Conservation (phyloP, 2,888 invertebrate species). For the Tortricodes alternella region DNA sequence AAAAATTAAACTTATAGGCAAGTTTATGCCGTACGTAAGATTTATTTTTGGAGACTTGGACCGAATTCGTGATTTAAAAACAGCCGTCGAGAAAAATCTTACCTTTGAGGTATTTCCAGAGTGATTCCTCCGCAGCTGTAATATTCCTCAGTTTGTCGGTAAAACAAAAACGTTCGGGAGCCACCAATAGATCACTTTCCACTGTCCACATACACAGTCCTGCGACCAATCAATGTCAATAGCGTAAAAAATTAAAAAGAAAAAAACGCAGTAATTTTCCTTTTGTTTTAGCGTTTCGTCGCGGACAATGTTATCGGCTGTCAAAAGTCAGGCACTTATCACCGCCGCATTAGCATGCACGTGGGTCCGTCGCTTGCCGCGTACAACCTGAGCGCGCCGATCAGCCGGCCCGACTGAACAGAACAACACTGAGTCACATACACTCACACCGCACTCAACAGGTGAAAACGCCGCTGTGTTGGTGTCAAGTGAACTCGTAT, state of each 20-base stretch:
- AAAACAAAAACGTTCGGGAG: conserved; percentile 59
- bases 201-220: conserved; percentile 61
- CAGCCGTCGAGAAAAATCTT: conserved; percentile 41
- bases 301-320: conserved; percentile 60
- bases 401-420: conserved; percentile 69
- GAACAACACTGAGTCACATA: conserved; percentile 65
- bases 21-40: background rate
- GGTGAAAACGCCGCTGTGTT: conserved; percentile 77
- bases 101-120: conserved; percentile 80
- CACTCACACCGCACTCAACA: conserved; percentile 67
- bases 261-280: conserved; percentile 7
- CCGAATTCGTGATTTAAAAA: conserved; percentile 50
- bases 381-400: conserved; percentile 75
- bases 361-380: conserved; percentile 41
- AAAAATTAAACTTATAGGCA: no score
- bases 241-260: conserved; percentile 34
- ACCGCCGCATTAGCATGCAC: conserved; percentile 63
- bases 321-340: conserved; percentile 70
- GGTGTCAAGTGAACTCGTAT: conserved; percentile 66
- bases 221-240: conserved; percentile 41
- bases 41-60: conserved; percentile 51
- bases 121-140: conserved; percentile 64
- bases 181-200: conserved; percentile 59
- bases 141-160: conserved; percentile 76
- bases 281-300: conserved; percentile 37